Base-by-base conservation (phyloP, 1,140 invertebrate species). In the Euura saliciscinereae region DNA sequence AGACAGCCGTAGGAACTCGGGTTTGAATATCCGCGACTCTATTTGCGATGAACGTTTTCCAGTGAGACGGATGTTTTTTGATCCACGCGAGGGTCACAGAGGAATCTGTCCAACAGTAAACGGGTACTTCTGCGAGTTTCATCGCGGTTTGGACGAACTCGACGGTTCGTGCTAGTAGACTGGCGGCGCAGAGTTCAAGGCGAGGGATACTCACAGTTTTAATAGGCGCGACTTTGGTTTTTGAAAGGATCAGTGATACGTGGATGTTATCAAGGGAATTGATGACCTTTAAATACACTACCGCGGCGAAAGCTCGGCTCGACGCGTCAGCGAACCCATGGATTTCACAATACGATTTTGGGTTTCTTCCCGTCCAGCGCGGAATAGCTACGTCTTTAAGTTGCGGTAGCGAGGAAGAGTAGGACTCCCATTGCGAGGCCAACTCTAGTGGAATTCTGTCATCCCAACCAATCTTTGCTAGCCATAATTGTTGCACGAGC, bases 401-500 rank as follows among this genome's bases (percentile, higher is more conserved):
- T 11, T 75, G 76, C 0, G 76, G 13, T 28, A 28, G 28, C 28
- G 28, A 28, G 28, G 28, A 28, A 28, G 28, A 28, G 28, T 28
- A 28, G 1, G 28, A 28, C 7, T n/a, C 28, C 83, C 81, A 84
- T 28, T 43, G 13, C 3, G 59, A 68, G 43, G 75, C 45, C 6
- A 79, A 45, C 4, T 76, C 68, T 46, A 46, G 11, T 5, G 77
- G 71, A n/a, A 81, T 3, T 11, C 64, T 44, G 68, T 79, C 70
- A 66, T 87, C 84, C 83, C 84, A 87, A 11, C 75, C 77, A 5
- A 80, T 64, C 44, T 77, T 70, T 28, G 44, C 2, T 64, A 74
- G 68, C 80, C 84, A 82, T 1, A 86, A 5, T 43, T 75, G 69
- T 71, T 86, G 83, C 42, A 86, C 75, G 4, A 86, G 71, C 1